Conservation (phyloP, 2,797 vertebrate species). For the Pantherophis alleghaniensis region DNA sequence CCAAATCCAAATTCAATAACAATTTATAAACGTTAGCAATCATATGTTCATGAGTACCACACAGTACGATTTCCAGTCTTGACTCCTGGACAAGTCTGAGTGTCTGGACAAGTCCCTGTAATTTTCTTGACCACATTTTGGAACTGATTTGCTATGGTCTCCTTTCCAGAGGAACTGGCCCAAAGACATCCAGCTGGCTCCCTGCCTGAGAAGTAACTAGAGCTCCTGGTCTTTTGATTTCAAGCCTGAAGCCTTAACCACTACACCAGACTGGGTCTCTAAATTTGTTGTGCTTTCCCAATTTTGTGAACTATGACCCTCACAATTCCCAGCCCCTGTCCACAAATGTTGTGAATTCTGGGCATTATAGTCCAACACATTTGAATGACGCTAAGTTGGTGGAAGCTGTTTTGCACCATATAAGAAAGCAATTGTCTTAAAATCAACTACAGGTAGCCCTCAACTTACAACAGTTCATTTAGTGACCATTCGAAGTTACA, state of each 20-base stretch:
- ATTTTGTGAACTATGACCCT: background rate
- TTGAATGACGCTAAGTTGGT: background rate
- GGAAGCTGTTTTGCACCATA: background rate
- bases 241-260: background rate
- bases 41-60: too few relatives aligned
- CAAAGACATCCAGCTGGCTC: background rate
- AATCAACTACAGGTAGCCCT: background rate
- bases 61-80: background rate
- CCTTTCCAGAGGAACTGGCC: background rate
- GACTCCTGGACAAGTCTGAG: background rate
- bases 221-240: background rate
- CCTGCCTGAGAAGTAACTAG: background rate
- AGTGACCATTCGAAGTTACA: background rate
- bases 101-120: background rate
- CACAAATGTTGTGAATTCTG: background rate
- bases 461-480: background rate
- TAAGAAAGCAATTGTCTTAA: background rate
- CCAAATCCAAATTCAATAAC: too few relatives aligned
- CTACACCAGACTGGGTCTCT: background rate
- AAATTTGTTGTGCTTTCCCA: background rate
- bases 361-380: background rate
- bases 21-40: too few relatives aligned
- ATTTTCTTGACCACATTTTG: background rate
- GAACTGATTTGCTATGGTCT: background rate
- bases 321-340: background rate